A percentile compares a stretch with the other conserved stretches of the same genome.
phyloP scores from a whole-genome alignment of 2,797 vertebrate species.

The Sebastes flavidus region DNA sequence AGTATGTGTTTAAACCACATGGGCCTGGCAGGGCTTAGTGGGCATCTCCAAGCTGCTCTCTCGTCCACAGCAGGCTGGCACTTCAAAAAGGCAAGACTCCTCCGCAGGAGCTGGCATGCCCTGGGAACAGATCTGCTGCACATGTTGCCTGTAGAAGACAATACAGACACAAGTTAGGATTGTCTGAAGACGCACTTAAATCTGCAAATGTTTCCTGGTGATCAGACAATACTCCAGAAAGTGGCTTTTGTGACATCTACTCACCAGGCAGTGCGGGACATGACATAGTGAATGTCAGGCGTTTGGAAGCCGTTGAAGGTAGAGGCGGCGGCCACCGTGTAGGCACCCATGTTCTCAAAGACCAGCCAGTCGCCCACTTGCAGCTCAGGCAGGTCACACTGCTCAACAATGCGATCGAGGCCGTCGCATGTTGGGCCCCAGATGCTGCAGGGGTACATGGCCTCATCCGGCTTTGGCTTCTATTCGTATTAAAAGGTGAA shows the following conservation, averaged over 20 bases:
- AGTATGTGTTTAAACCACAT: constrained; percentile 76
- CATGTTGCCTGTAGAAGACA: constrained; percentile 85
- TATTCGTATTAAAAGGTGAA: constrained; percentile 39
- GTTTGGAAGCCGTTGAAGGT: constrained; percentile 98
- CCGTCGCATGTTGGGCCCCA: constrained; percentile 98
- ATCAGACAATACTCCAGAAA: not conserved
- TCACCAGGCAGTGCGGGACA: constrained; percentile 92
- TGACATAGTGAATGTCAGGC: constrained; percentile 91
- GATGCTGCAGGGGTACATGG: constrained; percentile 91
- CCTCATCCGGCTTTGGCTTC: constrained; percentile 94
- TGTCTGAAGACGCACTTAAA: not conserved
- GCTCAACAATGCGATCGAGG: constrained; percentile 93
- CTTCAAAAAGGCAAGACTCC: constrained; percentile 77
- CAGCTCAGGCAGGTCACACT: constrained; percentile 90
- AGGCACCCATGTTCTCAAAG: constrained; percentile 98
- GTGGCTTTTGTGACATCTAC: constrained; percentile 45
- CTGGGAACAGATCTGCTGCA: constrained; percentile 87
- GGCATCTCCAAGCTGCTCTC: constrained; percentile 88
- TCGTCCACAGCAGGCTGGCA: constrained; percentile 88
- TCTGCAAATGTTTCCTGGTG: not conserved
- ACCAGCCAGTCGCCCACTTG: constrained; percentile 97
- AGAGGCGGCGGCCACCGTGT: constrained; percentile 93
- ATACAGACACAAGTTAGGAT: not conserved
- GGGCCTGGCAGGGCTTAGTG: constrained; percentile 85
- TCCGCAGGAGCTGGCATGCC: constrained; percentile 81